Conservation (phyloP, 2,888 invertebrate genomes). For the Drosophila peninsularis region DNA sequence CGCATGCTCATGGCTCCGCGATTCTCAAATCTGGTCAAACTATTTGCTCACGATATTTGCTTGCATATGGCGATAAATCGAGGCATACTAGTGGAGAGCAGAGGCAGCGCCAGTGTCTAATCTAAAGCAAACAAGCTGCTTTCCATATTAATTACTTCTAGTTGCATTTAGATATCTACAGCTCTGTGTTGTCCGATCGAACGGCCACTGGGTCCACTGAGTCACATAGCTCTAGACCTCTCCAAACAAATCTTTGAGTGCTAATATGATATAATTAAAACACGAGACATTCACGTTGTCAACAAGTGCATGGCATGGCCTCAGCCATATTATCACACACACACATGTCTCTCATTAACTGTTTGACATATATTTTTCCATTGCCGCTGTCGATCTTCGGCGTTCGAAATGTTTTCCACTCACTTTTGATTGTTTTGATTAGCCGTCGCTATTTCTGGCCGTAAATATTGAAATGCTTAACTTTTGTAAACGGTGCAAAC, state of each 20-base stretch:
- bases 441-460: constrained; percentile 17
- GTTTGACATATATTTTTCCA: constrained; percentile 21
- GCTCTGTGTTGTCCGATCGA: not conserved
- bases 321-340: constrained; percentile 19
- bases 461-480: constrained; percentile 5
- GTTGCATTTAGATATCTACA: constrained; percentile 3
- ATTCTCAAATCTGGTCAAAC: constrained; percentile 14
- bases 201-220: not conserved
- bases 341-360: constrained; percentile 11
- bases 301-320: constrained; percentile 54
- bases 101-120: constrained; percentile 15
- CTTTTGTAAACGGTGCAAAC: constrained; percentile 10
- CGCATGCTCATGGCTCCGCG: constrained; percentile 32
- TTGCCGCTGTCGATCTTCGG: constrained; percentile 2
- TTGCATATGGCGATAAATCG: constrained; percentile 11
- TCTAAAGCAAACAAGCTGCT: constrained; percentile 43
- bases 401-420: constrained; percentile 23
- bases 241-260: constrained; percentile 10
- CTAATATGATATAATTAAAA: constrained; percentile 46
- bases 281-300: constrained; percentile 42
- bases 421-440: constrained; percentile 40
- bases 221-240: not conserved
- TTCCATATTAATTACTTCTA: not conserved
- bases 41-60: constrained; percentile 51
- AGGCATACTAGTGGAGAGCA: constrained; percentile 17